Evolutionary conservation across 2,888 invertebrate species (phyloP), one percentile per base, ranked within the genome.

Genomic region (Cryptus armator): DNA sequence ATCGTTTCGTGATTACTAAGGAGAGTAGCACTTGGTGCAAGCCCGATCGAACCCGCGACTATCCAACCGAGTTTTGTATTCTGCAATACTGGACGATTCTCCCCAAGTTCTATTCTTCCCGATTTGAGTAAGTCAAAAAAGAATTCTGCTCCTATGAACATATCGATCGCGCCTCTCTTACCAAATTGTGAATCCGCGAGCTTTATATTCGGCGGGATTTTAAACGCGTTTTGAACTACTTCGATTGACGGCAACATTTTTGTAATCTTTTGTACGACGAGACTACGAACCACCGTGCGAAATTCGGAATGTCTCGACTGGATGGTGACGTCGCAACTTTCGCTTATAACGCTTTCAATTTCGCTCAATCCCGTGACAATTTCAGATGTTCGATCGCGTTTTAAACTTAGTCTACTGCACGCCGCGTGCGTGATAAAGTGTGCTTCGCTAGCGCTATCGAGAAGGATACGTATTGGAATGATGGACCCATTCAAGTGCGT

Each of bases 391-490:
- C 32, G 14, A 51, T 53, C 62, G 64, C 66, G 71, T 37, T 59
- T 77, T 10, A 83, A 19, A 2, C 77, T 80, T n/a, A 87, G 32
- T 64, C 56, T 84, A n/a, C 53, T 74, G 53, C 85, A 81, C 19
- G 79, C 75, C 10, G 81, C 24, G 6, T 62, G 44, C 14, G 79
- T 83, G 6, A 84, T 46, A 43, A 87, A 87, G 43, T 87, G 76
- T 0, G 87, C 84, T 53, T 86, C 83, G 46, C 86, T 83, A 4
- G 81, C 84, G 19, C 78, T 81, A 62, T 86, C 84, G 3, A 87
- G 48, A 77, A 87, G 76, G 44, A 84, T 59, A 72, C 84, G 84
- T 19, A 86, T 16, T 44, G 62, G 44, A 14, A 72, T 19, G 4
- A 12, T 37, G 29, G 75, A 29, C n/a, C 78, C 81, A 32, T 83